Conservation (phyloP, 2,113 vertebrate genomes). For the Phocoena sinus region DNA sequence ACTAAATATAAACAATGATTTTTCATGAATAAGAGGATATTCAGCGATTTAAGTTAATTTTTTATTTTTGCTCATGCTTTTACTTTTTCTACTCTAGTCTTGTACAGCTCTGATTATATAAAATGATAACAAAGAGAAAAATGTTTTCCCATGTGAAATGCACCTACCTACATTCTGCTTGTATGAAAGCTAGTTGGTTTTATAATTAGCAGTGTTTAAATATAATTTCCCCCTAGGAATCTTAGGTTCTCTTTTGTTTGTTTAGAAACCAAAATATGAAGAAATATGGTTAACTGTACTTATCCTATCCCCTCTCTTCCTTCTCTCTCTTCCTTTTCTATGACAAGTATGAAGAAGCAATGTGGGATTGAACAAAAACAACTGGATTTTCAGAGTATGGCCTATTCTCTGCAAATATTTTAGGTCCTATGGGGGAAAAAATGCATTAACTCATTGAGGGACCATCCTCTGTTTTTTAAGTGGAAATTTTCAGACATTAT, state of each 20-base stretch:
- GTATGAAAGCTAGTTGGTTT: neutral
- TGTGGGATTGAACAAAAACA: neutral
- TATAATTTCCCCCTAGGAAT: neutral
- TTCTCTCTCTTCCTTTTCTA: neutral
- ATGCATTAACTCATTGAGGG: neutral
- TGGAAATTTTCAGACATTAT: neutral
- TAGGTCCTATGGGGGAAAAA: neutral
- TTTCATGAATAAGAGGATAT: neutral
- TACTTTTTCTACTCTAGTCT: neutral
- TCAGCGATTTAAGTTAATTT: neutral
- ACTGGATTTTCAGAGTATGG: neutral
- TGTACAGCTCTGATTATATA: neutral
- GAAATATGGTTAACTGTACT: neutral
- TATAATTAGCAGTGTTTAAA: slow-evolving; percentile 1
- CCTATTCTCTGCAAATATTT: neutral
- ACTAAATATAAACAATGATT: neutral
- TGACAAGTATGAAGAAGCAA: neutral
- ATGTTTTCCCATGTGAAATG: neutral
- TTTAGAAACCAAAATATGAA: neutral
- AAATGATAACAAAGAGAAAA: neutral
- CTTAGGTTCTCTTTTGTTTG: neutral
- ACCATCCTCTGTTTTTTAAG: neutral
- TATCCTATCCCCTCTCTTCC: neutral
- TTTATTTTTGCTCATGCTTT: neutral
- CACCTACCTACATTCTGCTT: neutral